These are phyloP conservation scores for Calephelis nemesis DNA, from an alignment of 1,140 invertebrate genomes.

Conservation along the genomic window DNA sequence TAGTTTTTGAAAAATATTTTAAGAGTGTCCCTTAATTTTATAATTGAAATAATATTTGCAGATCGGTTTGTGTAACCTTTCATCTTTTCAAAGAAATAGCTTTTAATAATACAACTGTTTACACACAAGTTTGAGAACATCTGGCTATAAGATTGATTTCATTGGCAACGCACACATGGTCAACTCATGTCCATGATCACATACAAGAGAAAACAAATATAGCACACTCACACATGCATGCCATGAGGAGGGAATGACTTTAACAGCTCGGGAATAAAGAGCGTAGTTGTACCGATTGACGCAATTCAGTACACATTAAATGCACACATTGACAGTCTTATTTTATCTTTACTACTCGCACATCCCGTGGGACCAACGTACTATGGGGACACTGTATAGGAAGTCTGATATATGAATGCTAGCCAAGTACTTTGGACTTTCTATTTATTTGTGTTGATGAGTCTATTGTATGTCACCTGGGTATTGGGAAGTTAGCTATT, in stretches of 20 bases:
- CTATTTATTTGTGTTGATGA: constrained; percentile 47
- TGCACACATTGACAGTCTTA: constrained; percentile 63
- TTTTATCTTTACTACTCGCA: constrained; percentile 70
- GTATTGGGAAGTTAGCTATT: neutral
- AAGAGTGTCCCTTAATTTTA: too few relatives aligned
- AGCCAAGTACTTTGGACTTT: constrained; percentile 55
- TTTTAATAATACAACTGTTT: constrained; percentile 3
- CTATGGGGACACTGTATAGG: constrained; percentile 54
- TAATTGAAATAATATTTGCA: too few relatives aligned
- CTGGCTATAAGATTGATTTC: constrained; percentile 62
- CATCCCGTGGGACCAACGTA: constrained; percentile 71
- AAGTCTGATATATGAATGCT: constrained; percentile 61
- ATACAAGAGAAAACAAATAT: constrained; percentile 62
- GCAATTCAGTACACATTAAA: constrained; percentile 57
- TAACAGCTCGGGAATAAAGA: constrained; percentile 61
- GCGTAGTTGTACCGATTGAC: constrained; percentile 66
- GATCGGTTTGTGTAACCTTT: too few relatives aligned
- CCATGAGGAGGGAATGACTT: constrained; percentile 47
- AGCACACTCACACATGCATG: constrained; percentile 55
- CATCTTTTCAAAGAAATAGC: too few relatives aligned
- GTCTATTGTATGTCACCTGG: constrained; percentile 26
- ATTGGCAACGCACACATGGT: constrained; percentile 74
- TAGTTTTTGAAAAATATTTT: too few relatives aligned
- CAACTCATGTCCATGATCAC: constrained; percentile 56
- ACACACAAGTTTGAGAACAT: constrained; percentile 56